Base-by-base conservation (phyloP, 2,113 vertebrate genomes). In the Spea bombifrons region DNA sequence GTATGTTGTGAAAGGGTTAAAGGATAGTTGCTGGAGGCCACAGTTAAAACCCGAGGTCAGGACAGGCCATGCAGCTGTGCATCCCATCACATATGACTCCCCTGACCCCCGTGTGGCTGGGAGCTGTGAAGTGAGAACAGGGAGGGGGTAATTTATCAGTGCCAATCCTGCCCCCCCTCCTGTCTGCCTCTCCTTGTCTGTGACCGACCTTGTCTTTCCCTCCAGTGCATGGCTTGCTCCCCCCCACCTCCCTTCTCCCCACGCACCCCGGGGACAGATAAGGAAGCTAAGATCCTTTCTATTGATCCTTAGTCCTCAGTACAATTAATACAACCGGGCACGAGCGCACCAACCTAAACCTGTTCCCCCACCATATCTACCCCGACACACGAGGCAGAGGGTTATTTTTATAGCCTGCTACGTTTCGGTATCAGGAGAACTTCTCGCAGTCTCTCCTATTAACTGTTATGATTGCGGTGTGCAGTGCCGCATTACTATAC, bases 211-310 rank as follows among this genome's bases (percentile, higher is more conserved):
- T 79, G 71, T 80, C 71, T 73, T 80, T 59, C 16, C 78, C 71
- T 70, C 43, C 67, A 76, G 85, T 80, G 1, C 76, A 4, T 71
- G 76, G 53, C 65, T 47, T 49, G 82, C 76, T 43, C 9, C 69
- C 68, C 80, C 78, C 72, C 82, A 78, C 64, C 46, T 75, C 3
- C 49, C 30, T 15, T 0, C 78, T 81, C 55, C 74, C 81, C 71
- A 8, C 64, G 68, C 30, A 71, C 83, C 82, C 78, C 0, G 61
- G 88, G 87, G 86, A 84, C 84, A 8, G 81, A 71, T 86, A 84
- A 75, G 85, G 85, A 86, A 86, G 86, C 89, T 87, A 75, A 88
- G 88, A 87, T 88, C 85, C 85, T 81, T 71, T 45, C 8, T 52
- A 87, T 90, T 67, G 87, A 87, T 88, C 85, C 0, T 15, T 13